Evolutionary conservation across 2,888 invertebrate genomes (phyloP).

Genomic region (Cerastoderma edule): DNA sequence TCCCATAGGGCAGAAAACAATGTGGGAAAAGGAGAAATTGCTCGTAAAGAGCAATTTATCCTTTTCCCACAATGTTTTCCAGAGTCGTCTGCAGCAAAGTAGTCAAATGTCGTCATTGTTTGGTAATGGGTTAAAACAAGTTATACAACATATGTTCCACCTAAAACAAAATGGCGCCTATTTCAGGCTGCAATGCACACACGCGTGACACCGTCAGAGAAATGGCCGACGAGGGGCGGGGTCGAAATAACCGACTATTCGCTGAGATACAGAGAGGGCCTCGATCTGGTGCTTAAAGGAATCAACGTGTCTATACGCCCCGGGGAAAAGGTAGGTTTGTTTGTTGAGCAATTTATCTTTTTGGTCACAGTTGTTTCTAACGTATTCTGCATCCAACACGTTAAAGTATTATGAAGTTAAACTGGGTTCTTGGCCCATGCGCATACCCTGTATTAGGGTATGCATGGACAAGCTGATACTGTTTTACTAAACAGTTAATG

Average conservation of each 20-base stretch:
- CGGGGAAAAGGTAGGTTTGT: conserved; percentile 44
- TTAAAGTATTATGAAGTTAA: background rate
- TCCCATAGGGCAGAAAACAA: too few species aligned
- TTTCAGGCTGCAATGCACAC: conserved; percentile 43
- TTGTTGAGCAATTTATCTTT: background rate
- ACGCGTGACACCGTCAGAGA: conserved; percentile 3
- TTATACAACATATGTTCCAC: background rate
- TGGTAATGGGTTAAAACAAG: too few species aligned
- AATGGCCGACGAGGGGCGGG: conserved; percentile 38
- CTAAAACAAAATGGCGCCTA: background rate
- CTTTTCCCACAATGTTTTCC: too few species aligned
- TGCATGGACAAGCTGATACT: background rate
- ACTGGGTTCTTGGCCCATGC: background rate
- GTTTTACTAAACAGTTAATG: background rate
- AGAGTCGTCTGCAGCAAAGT: too few species aligned
- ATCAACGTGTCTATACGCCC: conserved; percentile 39
- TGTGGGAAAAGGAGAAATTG: too few species aligned
- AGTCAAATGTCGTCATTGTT: too few species aligned
- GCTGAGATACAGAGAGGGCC: conserved; percentile 41
- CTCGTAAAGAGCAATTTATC: too few species aligned
- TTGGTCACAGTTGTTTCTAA: background rate
- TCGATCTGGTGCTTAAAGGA: conserved; percentile 38
- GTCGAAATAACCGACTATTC: conserved; percentile 34
- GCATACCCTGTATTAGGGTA: background rate
- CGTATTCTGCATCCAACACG: background rate